Evolutionary conservation across 2,888 invertebrate genomes (phyloP), one percentile per base, ranked within the genome.

Genomic region (Girardia tigrina): DNA sequence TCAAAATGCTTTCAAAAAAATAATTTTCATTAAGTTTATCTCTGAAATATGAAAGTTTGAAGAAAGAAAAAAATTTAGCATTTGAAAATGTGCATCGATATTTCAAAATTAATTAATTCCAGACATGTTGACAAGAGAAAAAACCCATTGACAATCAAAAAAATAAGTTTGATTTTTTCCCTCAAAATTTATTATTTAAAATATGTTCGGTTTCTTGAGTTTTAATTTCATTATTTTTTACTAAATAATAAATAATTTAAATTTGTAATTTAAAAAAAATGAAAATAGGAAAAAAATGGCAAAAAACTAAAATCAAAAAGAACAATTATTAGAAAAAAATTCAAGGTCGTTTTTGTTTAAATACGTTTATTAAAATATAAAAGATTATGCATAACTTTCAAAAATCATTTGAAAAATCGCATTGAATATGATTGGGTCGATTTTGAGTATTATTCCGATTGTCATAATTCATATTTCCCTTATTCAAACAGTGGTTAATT

Each of bases 291-390:
- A n/a, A n/a, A n/a, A n/a, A n/a, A n/a, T n/a, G n/a, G n/a, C n/a
- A n/a, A n/a, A n/a, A n/a, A n/a, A n/a, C n/a, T n/a, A n/a, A n/a
- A n/a, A n/a, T n/a, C n/a, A n/a, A n/a, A n/a, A n/a, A n/a, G n/a
- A n/a, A n/a, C n/a, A n/a, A n/a, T n/a, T n/a, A n/a, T n/a, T n/a
- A n/a, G n/a, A n/a, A n/a, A n/a, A n/a, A n/a, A n/a, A n/a, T 12
- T 56, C 56, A 56, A 56, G 56, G 56, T 56, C 56, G 23, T 56
- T 56, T n/a, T 56, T 56, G 56, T 56, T 56, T 56, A 56, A 16
- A 56, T 56, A 23, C 23, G 56, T 56, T 56, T 23, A 56, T 56
- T 56, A 56, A 56, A n/a, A 56, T 56, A 56, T 56, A 56, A 56
- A 23, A 56, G n/a, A 56, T 6, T 56, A 56, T 56, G 20, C 56